A percentile compares a stretch with the other conserved stretches of the same genome.
Evolutionary conservation across 2,888 invertebrate species (phyloP).

Genomic region (Drosophila differens): DNA sequence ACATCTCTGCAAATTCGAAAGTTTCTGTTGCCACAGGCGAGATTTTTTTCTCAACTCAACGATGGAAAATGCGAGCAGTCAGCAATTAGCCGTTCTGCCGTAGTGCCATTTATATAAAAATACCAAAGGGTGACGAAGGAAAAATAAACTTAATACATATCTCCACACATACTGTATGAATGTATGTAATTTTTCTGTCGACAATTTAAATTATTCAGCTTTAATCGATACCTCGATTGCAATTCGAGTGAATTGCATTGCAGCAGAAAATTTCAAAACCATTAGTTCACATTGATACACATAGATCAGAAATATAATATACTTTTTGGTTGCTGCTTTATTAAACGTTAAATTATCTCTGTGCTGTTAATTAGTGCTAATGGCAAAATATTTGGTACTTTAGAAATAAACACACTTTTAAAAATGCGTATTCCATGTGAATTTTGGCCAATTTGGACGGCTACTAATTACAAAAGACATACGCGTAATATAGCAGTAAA

Average conservation of each 20-base stretch:
- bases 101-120: constrained; percentile 14
- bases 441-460: not conserved
- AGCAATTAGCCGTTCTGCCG: constrained; percentile 67
- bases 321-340: not conserved
- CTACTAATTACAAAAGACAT: not conserved
- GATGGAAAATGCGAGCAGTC: constrained; percentile 59
- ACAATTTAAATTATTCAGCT: constrained; percentile 4
- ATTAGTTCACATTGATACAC: not conserved
- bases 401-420: not conserved
- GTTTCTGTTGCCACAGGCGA: constrained; percentile 54
- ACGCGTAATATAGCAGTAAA: not conserved
- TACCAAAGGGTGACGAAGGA: not conserved
- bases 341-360: not conserved
- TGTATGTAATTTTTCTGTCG: not conserved
- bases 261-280: not conserved
- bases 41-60: constrained; percentile 22
- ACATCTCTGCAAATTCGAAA: constrained; percentile 42
- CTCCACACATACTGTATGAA: not conserved
- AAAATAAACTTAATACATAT: not conserved
- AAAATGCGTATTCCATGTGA: not conserved
- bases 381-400: not conserved
- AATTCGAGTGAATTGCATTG: not conserved
- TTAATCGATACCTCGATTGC: constrained; percentile 10
- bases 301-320: not conserved
- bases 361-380: not conserved